Evolutionary conservation across 92 coral and sea anemone species (phyloP).

Genomic region (Anthopleura xanthogrammica): DNA sequence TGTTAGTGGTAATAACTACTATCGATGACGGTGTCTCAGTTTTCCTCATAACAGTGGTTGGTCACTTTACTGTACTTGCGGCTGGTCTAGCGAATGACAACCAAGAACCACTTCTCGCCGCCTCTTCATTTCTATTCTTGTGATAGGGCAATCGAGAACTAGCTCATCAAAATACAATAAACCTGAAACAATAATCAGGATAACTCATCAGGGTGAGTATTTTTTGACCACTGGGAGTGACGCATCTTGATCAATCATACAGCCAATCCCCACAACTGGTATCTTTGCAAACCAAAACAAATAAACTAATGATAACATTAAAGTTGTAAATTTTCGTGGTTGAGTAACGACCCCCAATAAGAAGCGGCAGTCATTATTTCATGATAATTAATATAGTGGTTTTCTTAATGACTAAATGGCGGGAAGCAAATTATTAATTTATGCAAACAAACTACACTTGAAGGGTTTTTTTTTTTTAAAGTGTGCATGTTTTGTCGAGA

Average conservation of each 20-base stretch:
- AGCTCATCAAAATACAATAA: constrained; percentile 6
- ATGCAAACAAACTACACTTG: background rate
- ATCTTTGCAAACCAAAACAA: background rate
- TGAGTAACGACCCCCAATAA: background rate
- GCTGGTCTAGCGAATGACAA: background rate
- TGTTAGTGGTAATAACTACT: background rate
- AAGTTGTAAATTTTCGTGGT: background rate
- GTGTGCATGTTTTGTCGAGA: background rate
- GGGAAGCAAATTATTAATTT: background rate
- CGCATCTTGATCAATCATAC: background rate
- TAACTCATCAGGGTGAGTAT: background rate
- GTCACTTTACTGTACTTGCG: background rate
- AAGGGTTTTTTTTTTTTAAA: background rate
- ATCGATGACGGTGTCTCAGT: background rate
- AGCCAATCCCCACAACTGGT: background rate
- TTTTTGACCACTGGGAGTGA: background rate
- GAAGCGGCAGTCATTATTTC: background rate
- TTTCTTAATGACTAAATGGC: background rate
- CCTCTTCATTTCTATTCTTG: background rate
- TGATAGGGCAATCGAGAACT: constrained; percentile 5
- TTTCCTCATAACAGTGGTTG: background rate
- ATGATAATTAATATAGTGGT: background rate
- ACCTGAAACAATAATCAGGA: background rate
- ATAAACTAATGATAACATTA: background rate
- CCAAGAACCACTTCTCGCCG: background rate